These are phyloP conservation scores for Tineola bisselliella DNA, from an alignment of 2,888 invertebrate genomes.

Conservation along the genomic window DNA sequence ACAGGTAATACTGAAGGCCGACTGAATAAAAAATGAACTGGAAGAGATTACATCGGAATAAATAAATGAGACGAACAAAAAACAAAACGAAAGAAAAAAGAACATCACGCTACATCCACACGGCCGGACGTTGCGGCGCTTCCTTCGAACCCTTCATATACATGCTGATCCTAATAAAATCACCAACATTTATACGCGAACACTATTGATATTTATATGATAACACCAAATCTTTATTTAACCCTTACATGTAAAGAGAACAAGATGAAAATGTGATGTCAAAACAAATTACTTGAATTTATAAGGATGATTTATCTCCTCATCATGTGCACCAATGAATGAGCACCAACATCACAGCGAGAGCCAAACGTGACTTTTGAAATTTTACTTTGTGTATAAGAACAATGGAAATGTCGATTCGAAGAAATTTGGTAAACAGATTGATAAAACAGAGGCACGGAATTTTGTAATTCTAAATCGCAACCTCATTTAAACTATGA, in stretches of 20 bases:
- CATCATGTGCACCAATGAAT: neutral
- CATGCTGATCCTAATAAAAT: conserved; percentile 27
- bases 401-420: conserved; percentile 9
- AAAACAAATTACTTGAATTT: neutral
- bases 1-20: conserved; percentile 67
- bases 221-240: too few relatives aligned
- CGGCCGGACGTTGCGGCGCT: conserved; percentile 68
- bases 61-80: conserved; percentile 70
- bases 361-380: conserved; percentile 1
- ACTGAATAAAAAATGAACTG: conserved; percentile 68
- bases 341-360: neutral
- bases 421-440: conserved; percentile 3
- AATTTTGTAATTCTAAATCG: conserved; percentile 8
- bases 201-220: neutral
- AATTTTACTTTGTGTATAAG: conserved; percentile 5
- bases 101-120: conserved; percentile 65
- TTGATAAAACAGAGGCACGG: conserved; percentile 5
- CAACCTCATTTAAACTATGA: neutral
- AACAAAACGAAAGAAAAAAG: conserved; percentile 55
- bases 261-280: neutral
- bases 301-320: neutral
- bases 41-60: conserved; percentile 70
- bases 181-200: neutral
- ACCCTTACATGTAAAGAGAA: neutral
- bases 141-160: conserved; percentile 54